phyloP scores from a whole-genome alignment of 1,140 invertebrate genomes.

The Apis florea region DNA sequence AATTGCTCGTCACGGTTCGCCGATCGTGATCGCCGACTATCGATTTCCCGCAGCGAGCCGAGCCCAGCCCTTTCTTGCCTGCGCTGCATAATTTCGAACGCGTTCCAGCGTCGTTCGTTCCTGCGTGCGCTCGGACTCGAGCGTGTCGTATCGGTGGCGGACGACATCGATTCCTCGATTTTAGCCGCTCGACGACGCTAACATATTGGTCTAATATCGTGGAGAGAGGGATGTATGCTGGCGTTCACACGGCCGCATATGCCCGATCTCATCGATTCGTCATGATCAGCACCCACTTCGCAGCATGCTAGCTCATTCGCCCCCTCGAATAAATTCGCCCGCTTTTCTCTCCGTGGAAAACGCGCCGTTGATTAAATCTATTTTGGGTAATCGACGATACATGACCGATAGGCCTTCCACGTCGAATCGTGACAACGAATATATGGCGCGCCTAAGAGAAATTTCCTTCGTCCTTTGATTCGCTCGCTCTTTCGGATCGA shows the following conservation, averaged over 20 bases:
- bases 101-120: not conserved
- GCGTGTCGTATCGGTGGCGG: not conserved
- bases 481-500: not conserved
- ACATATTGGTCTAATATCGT: conserved; percentile 61
- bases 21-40: conserved; percentile 10
- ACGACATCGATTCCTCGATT: conserved; percentile 20
- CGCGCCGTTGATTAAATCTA: conserved; percentile 71
- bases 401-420: conserved; percentile 58
- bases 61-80: not conserved
- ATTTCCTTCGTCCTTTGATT: conserved; percentile 5
- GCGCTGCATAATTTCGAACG: conserved; percentile 7
- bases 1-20: conserved; percentile 11
- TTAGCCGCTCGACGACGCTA: not conserved
- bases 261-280: conserved; percentile 74
- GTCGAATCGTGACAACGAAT: conserved; percentile 18
- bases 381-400: conserved; percentile 71
- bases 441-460: conserved; percentile 1
- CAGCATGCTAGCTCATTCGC: conserved; percentile 1
- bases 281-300: conserved; percentile 65
- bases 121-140: not conserved
- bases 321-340: conserved; percentile 15
- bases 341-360: conserved; percentile 58
- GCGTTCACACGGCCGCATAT: conserved; percentile 72
- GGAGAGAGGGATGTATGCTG: conserved; percentile 58
- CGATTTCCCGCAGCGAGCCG: not conserved